Base-by-base conservation (phyloP, 2,113 vertebrate genomes). In the Typhlomys cinereus region DNA sequence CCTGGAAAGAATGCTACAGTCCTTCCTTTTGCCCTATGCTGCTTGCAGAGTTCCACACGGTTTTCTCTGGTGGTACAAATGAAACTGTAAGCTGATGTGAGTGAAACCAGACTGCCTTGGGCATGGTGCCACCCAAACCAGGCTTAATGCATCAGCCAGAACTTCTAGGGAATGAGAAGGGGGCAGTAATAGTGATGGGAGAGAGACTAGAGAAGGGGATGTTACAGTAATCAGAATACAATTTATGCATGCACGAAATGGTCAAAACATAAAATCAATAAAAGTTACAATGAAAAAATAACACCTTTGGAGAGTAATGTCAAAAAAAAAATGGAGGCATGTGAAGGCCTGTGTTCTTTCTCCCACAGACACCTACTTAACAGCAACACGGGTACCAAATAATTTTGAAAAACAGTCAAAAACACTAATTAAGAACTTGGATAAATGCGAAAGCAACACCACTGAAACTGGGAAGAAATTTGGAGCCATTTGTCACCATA, bases 81-180 rank as follows among this genome's bases (percentile, higher is more conserved):
- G 90, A 94, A 91, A 95, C 84, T 73, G 71, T 94, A 94, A 92
- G 85, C 73, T 85, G 64, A 88, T 93, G 88, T 81, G 71, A 93
- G 90, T 95, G 95, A 96, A 96, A 94, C 94, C 93, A 96, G 96
- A 97, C 85, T 94, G 25, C 85, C 91, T 90, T 91, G 93, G 94
- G 88, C 93, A 92, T 64, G 61, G 61, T 93, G 94, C 89, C 94
- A 96, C 67, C 59, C 71, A 83, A 70, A 69, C 66, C 62, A 81
- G 71, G n/a, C 81, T 31, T 93, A 95, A 95, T 94, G 90, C 95
- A 91, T 94, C 86, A 95, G 92, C 80, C 79, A 93, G 92, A 92
- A 69, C 44, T 89, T 90, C 79, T 78, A 10, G 34, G 48, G 70
- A 86, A 48, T 48, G 71, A 92, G 54, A 80, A 76, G 87, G 21